phyloP scores from a whole-genome alignment of 2,888 invertebrate genomes.

The Argyresthia goedartella region DNA sequence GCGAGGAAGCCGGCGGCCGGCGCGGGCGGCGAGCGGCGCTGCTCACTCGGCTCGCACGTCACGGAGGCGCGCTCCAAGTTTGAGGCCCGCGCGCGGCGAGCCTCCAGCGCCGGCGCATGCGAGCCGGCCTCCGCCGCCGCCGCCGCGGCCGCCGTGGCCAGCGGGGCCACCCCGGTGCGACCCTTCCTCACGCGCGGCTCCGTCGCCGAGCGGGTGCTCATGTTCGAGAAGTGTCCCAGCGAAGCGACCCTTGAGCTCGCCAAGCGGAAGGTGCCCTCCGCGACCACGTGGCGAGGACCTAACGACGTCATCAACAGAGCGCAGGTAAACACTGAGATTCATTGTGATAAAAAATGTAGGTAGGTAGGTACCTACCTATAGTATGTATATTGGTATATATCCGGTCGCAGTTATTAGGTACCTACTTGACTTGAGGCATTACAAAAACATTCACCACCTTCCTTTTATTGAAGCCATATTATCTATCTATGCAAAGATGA shows the following conservation, averaged over 20 bases:
- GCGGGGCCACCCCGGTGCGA: constrained; percentile 73
- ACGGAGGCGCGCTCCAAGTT: constrained; percentile 64
- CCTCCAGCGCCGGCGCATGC: constrained; percentile 53
- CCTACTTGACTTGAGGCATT: too few relatives aligned
- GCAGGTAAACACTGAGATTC: constrained; percentile 38
- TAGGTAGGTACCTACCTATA: not conserved
- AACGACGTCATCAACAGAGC: constrained; percentile 68
- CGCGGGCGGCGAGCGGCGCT: constrained; percentile 51
- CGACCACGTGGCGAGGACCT: constrained; percentile 69
- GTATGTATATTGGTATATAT: not conserved
- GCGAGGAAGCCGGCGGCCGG: constrained; percentile 56
- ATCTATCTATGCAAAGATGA: too few relatives aligned
- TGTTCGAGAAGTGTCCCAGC: constrained; percentile 92
- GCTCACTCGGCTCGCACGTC: constrained; percentile 60
- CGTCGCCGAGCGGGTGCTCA: constrained; percentile 90
- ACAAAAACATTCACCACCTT: too few relatives aligned
- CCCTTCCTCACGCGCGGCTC: constrained; percentile 91
- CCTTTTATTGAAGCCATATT: too few relatives aligned
- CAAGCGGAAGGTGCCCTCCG: constrained; percentile 72
- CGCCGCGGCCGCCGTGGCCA: constrained; percentile 29
- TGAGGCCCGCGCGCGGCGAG: constrained; percentile 61
- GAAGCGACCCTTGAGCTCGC: constrained; percentile 76
- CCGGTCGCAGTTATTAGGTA: too few relatives aligned
- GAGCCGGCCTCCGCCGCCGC: too few relatives aligned
- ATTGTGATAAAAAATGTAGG: not conserved